A percentile compares a stretch with the other conserved stretches of the same genome.
These are phyloP conservation scores for Dinoponera quadriceps DNA, from an alignment of 1,140 invertebrate genomes.

Conservation along the genomic window DNA sequence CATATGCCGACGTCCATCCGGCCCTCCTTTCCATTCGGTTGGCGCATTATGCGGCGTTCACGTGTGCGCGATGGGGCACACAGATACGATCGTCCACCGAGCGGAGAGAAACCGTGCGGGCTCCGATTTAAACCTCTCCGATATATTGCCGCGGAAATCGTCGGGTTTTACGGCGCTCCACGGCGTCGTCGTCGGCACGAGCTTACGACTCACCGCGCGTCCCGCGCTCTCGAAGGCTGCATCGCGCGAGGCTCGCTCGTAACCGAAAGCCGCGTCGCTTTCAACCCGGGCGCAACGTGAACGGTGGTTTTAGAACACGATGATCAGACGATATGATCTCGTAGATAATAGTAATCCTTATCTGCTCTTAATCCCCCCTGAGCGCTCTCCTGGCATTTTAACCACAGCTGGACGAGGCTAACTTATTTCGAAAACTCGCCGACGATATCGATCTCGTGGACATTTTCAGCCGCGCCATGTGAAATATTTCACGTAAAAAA, in stretches of 20 bases:
- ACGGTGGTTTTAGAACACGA: background rate
- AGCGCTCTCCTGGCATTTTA: too few species aligned
- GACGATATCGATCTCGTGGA: too few species aligned
- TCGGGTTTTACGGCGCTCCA: slow-evolving; percentile 1
- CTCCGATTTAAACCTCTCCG: slow-evolving; percentile 61
- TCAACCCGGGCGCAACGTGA: background rate
- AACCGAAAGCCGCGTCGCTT: background rate
- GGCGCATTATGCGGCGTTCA: slow-evolving; percentile 63
- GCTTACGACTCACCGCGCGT: background rate
- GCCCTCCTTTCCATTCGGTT: slow-evolving; percentile 58
- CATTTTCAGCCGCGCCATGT: too few species aligned
- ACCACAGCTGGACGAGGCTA: too few species aligned
- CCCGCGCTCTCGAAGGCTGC: background rate
- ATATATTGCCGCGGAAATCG: slow-evolving; percentile 45
- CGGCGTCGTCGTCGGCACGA: background rate
- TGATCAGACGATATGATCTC: background rate
- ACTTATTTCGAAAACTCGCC: too few species aligned
- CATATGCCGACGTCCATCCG: slow-evolving; percentile 63
- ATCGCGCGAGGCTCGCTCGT: background rate
- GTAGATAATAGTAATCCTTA: background rate
- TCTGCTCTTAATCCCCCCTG: background rate
- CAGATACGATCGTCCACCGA: slow-evolving; percentile 52
- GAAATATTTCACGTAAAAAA: too few species aligned
- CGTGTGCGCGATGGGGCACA: slow-evolving; percentile 59
- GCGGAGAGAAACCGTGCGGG: slow-evolving; percentile 38